phyloP scores from a whole-genome alignment of 2,797 vertebrate species.

The Crotalus adamanteus region DNA sequence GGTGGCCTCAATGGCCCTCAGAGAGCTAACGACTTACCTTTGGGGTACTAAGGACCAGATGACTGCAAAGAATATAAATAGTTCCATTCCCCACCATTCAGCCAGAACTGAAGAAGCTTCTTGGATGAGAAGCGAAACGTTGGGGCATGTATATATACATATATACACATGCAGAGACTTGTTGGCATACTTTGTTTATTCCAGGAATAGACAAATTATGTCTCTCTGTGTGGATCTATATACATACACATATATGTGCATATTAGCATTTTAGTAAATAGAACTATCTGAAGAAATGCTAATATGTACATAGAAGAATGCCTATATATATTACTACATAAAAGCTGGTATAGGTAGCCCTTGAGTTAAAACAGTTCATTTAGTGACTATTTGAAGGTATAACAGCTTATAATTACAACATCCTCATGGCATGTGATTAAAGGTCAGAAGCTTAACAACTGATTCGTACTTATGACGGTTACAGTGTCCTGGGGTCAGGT shows the following conservation, averaged over 20 bases:
- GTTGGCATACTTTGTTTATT: constrained; percentile 13
- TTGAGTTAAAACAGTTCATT: too few relatives aligned
- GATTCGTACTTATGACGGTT: too few relatives aligned
- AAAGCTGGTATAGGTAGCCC: not conserved
- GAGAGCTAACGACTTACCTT: not conserved
- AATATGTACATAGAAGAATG: not conserved
- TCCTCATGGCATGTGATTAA: too few relatives aligned
- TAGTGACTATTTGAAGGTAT: too few relatives aligned
- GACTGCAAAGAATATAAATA: not conserved
- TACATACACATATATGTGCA: not conserved
- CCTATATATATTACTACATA: not conserved
- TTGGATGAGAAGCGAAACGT: not conserved
- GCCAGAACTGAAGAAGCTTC: not conserved
- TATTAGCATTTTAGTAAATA: not conserved
- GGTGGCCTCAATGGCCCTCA: not conserved
- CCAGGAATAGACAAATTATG: not conserved
- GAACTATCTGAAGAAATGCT: not conserved
- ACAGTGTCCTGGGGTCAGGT: too few relatives aligned
- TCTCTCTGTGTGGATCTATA: not conserved
- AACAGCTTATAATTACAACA: too few relatives aligned
- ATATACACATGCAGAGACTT: not conserved
- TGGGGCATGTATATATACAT: too few relatives aligned
- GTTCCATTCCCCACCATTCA: not conserved
- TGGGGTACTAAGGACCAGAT: not conserved
- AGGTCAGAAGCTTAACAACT: too few relatives aligned